Percentiles rank a stretch among this genome's conserved stretches.
phyloP scores from a whole-genome alignment of 2,888 invertebrate genomes.

The Barypeithes pellucidus region DNA sequence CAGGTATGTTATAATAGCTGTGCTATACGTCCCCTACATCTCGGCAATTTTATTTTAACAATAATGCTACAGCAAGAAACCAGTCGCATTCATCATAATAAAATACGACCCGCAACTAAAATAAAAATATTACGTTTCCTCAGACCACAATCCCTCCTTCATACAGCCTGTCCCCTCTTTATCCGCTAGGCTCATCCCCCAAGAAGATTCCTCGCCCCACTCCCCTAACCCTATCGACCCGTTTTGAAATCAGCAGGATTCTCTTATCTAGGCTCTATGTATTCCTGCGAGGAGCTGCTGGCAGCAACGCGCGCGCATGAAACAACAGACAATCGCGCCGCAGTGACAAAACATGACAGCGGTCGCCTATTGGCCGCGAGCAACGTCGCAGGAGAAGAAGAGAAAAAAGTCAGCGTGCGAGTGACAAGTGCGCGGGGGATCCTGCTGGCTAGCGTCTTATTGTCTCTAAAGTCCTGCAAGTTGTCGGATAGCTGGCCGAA shows the following conservation, averaged over 20 bases:
- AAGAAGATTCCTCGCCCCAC: constrained; percentile 47
- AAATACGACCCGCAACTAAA: constrained; percentile 40
- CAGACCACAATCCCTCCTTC: constrained; percentile 42
- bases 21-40: not conserved
- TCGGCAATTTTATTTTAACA: constrained; percentile 5
- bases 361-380: constrained; percentile 69
- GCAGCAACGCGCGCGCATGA: constrained; percentile 52
- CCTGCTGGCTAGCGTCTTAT: constrained; percentile 63
- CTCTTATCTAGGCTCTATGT: constrained; percentile 53
- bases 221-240: constrained; percentile 54
- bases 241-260: constrained; percentile 51
- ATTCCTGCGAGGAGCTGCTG: constrained; percentile 48
- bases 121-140: constrained; percentile 41
- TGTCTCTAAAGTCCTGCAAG: constrained; percentile 62
- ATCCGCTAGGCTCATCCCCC: constrained; percentile 52
- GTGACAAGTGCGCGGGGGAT: constrained; percentile 58
- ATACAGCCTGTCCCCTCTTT: constrained; percentile 39
- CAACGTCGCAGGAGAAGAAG: constrained; percentile 56
- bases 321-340: constrained; percentile 61
- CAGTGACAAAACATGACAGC: constrained; percentile 72
- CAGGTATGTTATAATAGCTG: not conserved
- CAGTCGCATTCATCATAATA: constrained; percentile 39
- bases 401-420: constrained; percentile 63
- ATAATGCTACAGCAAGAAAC: constrained; percentile 7
- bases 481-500: constrained; percentile 38